Percentiles rank a stretch among this genome's conserved stretches.
phyloP scores from a whole-genome alignment of 2,888 invertebrate species.

The Thera britannica region DNA sequence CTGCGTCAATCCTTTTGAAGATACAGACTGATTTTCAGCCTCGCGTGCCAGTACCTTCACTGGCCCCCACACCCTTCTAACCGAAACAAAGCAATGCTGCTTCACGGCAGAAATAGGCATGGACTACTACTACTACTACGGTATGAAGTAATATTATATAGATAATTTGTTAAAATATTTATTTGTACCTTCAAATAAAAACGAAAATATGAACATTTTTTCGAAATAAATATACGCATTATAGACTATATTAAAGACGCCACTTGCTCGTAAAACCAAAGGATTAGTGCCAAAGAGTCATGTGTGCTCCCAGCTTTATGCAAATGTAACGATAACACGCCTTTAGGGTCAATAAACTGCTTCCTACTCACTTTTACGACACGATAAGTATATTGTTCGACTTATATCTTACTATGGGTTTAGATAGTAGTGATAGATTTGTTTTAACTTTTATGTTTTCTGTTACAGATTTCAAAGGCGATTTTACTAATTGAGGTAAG shows the following conservation, averaged over 20 bases:
- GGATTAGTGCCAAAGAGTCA: slow-evolving; percentile 66
- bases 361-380: slow-evolving; percentile 78
- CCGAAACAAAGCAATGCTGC: too few species aligned
- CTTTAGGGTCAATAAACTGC: slow-evolving; percentile 82
- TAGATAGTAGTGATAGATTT: slow-evolving; percentile 57
- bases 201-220: slow-evolving; percentile 21
- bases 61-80: too few species aligned
- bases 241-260: slow-evolving; percentile 52
- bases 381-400: slow-evolving; percentile 79
- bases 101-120: too few species aligned
- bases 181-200: background rate
- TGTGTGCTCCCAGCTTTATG: slow-evolving; percentile 68
- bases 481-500: slow-evolving; percentile 29
- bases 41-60: too few species aligned
- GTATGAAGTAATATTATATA: too few species aligned
- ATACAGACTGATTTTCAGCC: too few species aligned
- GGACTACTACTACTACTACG: too few species aligned
- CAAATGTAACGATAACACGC: slow-evolving; percentile 81
- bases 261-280: slow-evolving; percentile 71
- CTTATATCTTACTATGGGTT: slow-evolving; percentile 57
- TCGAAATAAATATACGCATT: slow-evolving; percentile 49
- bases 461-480: slow-evolving; percentile 64
- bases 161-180: background rate
- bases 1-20: too few species aligned
- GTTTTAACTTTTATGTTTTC: slow-evolving; percentile 54